Evolutionary conservation across 2,797 vertebrate species (phyloP).

Genomic region (Menidia menidia): DNA sequence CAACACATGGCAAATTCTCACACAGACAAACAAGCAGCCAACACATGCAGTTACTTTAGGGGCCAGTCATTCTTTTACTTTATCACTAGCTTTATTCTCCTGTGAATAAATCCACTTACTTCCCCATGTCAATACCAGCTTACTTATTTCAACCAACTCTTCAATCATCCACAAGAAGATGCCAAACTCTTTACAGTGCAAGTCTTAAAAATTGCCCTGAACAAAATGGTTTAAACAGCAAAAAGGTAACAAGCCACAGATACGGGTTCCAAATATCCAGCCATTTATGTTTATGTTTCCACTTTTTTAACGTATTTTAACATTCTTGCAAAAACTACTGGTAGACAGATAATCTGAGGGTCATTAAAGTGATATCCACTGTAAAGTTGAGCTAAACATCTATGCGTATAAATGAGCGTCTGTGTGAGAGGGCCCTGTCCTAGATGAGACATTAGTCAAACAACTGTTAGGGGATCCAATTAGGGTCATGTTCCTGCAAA

Average conservation of each 20-base stretch:
- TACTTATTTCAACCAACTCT: no score
- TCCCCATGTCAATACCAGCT: no score
- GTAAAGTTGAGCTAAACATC: slow-evolving; percentile 34
- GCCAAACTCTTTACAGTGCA: no score
- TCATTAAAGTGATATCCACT: slow-evolving; percentile 51
- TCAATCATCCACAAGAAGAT: no score
- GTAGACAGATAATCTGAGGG: slow-evolving; percentile 27
- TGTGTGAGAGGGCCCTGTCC: slow-evolving; percentile 41
- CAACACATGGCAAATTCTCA: not conserved
- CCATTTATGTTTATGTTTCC: not conserved
- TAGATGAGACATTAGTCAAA: slow-evolving; percentile 52
- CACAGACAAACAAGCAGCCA: not conserved
- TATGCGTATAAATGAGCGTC: slow-evolving; percentile 48
- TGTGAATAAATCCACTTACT: no score
- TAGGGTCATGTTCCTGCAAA: slow-evolving; percentile 61
- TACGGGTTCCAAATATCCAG: not conserved
- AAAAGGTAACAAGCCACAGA: no score
- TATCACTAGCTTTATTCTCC: not conserved
- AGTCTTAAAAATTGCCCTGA: no score
- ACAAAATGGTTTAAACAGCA: no score
- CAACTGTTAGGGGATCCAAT: slow-evolving; percentile 73
- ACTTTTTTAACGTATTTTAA: not conserved
- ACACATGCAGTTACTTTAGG: not conserved
- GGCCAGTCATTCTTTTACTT: not conserved
- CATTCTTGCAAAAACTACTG: slow-evolving; percentile 13